Evolutionary conservation across 1,140 invertebrate genomes (phyloP).

Genomic region (Streblospio benedicti): DNA sequence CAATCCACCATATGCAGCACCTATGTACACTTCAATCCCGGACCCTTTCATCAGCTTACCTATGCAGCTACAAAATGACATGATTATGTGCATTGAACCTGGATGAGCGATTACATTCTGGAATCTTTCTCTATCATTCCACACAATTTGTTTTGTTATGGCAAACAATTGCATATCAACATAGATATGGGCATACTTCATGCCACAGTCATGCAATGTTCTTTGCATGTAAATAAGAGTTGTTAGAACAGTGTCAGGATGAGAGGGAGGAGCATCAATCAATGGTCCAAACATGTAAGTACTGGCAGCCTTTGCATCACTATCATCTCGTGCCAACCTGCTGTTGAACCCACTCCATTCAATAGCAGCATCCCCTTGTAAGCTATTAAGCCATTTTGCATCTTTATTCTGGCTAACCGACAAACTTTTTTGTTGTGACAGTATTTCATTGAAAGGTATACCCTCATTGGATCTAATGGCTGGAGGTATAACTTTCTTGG

Average conservation of each 20-base stretch:
- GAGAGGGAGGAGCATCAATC: constrained; percentile 1
- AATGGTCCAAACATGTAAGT: constrained; percentile 3
- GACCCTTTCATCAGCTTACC: too few relatives aligned
- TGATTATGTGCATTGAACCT: neutral
- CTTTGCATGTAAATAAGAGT: neutral
- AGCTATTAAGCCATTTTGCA: too few relatives aligned
- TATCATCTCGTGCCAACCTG: too few relatives aligned
- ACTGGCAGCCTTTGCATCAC: neutral
- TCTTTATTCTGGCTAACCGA: too few relatives aligned
- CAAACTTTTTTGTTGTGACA: too few relatives aligned
- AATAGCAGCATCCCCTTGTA: too few relatives aligned
- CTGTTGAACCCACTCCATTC: too few relatives aligned
- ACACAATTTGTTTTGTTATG: neutral
- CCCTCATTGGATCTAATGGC: too few relatives aligned
- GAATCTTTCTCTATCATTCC: neutral
- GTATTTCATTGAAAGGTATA: too few relatives aligned
- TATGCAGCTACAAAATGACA: constrained; percentile 1
- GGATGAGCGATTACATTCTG: neutral
- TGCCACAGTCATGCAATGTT: neutral
- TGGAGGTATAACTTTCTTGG: too few relatives aligned
- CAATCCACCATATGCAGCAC: too few relatives aligned
- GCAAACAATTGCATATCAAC: neutral
- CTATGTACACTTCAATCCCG: too few relatives aligned
- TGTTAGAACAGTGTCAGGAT: neutral
- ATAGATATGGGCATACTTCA: neutral